Conservation (phyloP, 2,888 invertebrate species). For the Caenorhabditis parvicauda region DNA sequence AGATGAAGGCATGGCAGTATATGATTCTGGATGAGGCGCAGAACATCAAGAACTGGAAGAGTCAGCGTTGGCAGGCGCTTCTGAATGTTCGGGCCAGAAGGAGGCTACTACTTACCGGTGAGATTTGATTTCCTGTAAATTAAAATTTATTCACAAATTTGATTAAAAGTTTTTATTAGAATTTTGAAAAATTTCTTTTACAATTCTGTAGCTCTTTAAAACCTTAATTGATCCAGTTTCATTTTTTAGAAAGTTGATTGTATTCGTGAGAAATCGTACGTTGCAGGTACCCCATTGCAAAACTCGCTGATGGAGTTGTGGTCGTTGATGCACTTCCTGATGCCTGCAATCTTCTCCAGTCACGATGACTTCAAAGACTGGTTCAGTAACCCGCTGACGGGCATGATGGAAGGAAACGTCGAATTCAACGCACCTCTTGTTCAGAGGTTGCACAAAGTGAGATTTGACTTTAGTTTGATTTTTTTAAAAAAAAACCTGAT, state of each 20-base stretch:
- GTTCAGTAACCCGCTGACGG: conserved; percentile 92
- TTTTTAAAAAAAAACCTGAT: not conserved
- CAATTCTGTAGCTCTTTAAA: no score
- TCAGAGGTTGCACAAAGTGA: conserved; percentile 78
- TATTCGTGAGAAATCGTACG: no score
- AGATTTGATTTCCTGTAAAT: no score
- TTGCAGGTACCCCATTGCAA: conserved; percentile 78
- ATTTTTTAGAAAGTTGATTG: no score
- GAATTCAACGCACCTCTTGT: conserved; percentile 88
- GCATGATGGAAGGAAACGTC: conserved; percentile 88
- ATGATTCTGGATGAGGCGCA: conserved; percentile 88
- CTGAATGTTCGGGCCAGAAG: conserved; percentile 89
- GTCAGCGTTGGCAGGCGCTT: conserved; percentile 94
- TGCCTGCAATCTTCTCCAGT: conserved; percentile 94
- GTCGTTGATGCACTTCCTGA: conserved; percentile 96
- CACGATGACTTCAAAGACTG: conserved; percentile 93
- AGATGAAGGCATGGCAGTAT: conserved; percentile 90
- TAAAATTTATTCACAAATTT: conserved; percentile 65
- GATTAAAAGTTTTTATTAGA: no score
- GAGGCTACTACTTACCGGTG: conserved; percentile 80
- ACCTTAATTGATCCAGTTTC: no score
- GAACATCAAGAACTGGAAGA: conserved; percentile 98
- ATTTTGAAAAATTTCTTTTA: no score
- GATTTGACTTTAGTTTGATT: not conserved
- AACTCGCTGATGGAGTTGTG: conserved; percentile 94